These are phyloP conservation scores for Phrynocephalus guinanensis DNA, from an alignment of 2,797 vertebrate genomes.

Conservation along the genomic window DNA sequence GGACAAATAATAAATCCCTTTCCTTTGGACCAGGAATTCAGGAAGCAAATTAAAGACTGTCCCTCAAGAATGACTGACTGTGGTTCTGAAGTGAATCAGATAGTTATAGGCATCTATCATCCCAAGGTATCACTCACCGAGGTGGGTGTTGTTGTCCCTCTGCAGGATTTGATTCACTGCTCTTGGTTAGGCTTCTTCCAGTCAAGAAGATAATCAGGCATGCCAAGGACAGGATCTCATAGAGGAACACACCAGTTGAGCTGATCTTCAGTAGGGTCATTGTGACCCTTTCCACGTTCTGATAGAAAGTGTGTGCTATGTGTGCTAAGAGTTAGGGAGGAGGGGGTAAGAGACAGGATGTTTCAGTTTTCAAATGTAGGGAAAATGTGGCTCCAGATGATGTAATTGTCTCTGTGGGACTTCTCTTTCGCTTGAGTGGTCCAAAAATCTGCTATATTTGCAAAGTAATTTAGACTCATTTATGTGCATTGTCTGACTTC, in stretches of 20 bases:
- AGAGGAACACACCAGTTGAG: neutral
- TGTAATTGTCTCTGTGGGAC: neutral
- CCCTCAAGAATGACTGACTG: neutral
- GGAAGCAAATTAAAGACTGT: neutral
- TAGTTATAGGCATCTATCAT: neutral
- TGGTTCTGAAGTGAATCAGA: neutral
- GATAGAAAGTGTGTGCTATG: neutral
- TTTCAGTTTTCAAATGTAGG: neutral
- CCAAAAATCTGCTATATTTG: slow-evolving; percentile 13
- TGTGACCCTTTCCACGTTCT: neutral
- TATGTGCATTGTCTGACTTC: slow-evolving; percentile 11
- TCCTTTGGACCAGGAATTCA: neutral
- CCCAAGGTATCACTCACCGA: neutral
- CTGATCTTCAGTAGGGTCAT: neutral
- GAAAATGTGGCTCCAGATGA: slow-evolving; percentile 10
- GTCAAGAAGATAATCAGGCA: neutral
- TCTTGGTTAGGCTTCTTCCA: neutral
- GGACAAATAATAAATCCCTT: neutral
- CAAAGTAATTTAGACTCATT: slow-evolving; percentile 12
- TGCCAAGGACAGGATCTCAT: neutral
- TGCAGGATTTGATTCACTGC: neutral
- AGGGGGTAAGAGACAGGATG: neutral
- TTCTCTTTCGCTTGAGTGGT: neutral
- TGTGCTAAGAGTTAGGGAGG: neutral
- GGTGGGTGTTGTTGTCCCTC: neutral